These are phyloP conservation scores for Numenius phaeopus DNA, from an alignment of 2,797 vertebrate species.

Conservation along the genomic window DNA sequence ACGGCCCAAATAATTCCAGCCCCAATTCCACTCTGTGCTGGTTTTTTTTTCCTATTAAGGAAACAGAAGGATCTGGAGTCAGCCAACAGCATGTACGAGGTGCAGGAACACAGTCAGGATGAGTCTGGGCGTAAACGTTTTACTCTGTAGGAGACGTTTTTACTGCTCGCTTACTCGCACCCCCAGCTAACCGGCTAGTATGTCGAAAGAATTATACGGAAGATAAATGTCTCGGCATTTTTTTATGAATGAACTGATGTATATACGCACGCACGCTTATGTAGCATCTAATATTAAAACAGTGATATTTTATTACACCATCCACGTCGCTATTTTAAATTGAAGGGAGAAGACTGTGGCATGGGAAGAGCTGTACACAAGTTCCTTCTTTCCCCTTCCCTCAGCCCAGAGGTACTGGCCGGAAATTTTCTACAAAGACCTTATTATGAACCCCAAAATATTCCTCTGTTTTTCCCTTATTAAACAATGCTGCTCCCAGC, in stretches of 20 bases:
- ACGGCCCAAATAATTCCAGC: neutral
- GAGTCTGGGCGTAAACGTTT: neutral
- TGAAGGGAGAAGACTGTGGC: accelerated
- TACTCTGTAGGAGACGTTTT: neutral
- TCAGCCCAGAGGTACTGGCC: neutral
- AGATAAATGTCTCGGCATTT: neutral
- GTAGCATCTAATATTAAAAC: neutral
- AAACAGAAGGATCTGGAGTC: neutral
- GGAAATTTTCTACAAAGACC: neutral
- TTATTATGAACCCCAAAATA: neutral
- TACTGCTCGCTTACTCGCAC: neutral
- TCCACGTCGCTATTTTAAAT: neutral
- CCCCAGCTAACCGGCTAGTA: neutral
- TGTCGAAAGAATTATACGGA: neutral
- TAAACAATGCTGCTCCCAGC: neutral
- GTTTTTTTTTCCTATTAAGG: neutral
- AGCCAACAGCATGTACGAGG: neutral
- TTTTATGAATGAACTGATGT: neutral
- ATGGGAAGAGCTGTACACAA: neutral
- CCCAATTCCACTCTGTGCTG: neutral
- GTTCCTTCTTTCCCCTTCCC: neutral
- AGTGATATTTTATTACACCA: neutral
- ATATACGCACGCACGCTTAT: neutral
- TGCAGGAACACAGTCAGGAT: neutral
- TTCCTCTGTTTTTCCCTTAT: neutral